Evolutionary conservation across 2,113 vertebrate genomes (phyloP).

Genomic region (Pollimyrus isidori): DNA sequence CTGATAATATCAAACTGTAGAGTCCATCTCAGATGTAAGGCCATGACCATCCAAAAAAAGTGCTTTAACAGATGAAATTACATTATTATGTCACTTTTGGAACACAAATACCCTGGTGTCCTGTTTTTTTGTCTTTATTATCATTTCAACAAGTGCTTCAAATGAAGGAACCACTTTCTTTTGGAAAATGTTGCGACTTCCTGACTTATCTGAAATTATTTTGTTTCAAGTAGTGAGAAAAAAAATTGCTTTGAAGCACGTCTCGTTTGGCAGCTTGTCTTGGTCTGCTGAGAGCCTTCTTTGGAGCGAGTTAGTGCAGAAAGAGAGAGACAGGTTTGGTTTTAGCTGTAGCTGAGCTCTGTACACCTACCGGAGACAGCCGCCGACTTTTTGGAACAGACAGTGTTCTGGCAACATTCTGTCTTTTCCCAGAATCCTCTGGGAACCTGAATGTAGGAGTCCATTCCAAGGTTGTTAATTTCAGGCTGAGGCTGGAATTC

Average conservation of each 20-base stretch:
- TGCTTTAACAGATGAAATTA: constrained; percentile 1
- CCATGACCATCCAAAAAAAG: background rate
- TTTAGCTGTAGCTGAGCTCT: background rate
- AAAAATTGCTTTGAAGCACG: background rate
- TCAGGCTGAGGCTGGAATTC: background rate
- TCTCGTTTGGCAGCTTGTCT: background rate
- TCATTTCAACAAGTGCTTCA: constrained; percentile 37
- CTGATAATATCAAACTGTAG: background rate
- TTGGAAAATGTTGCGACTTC: constrained; percentile 28
- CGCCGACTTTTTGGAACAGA: background rate
- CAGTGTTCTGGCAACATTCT: background rate
- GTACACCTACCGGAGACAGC: background rate
- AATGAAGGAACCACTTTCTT: constrained; percentile 23
- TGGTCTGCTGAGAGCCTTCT: background rate
- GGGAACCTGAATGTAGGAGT: background rate
- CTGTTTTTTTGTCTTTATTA: background rate
- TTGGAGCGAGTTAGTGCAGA: background rate
- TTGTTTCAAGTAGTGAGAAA: background rate
- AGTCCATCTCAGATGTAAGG: background rate
- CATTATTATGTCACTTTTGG: constrained; percentile 14
- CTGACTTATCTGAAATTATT: background rate
- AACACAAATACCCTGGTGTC: background rate
- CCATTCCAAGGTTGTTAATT: background rate
- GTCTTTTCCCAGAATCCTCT: background rate
- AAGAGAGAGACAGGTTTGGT: background rate